These are phyloP conservation scores for Cladorhizidae sp. DNA, from an alignment of 37 sponge, comb jelly and placozoan species.

Conservation along the genomic window DNA sequence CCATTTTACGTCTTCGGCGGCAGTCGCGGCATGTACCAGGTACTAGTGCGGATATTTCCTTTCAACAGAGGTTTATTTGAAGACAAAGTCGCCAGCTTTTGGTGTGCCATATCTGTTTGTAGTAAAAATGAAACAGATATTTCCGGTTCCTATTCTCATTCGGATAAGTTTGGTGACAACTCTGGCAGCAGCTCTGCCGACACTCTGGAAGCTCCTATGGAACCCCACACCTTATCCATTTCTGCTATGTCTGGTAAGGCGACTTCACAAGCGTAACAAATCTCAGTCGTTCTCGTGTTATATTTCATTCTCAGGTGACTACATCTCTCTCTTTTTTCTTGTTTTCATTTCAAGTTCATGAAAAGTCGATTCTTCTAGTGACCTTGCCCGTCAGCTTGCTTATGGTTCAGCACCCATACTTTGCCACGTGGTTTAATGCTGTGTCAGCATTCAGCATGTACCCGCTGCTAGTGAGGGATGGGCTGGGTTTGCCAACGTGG, in stretches of 20 bases:
- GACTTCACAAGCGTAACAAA: neutral
- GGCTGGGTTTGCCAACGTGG: slow-evolving; percentile 63
- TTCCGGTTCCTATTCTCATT: slow-evolving; percentile 45
- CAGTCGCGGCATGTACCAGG: slow-evolving; percentile 36
- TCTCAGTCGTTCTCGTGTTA: neutral
- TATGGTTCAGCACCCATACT: slow-evolving; percentile 37
- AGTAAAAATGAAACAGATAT: slow-evolving; percentile 65
- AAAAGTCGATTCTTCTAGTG: slow-evolving; percentile 94
- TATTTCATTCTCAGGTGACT: slow-evolving; percentile 60
- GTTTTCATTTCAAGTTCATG: slow-evolving; percentile 98
- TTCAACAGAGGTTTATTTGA: slow-evolving; percentile 84
- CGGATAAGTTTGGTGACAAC: slow-evolving; percentile 59
- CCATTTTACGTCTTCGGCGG: slow-evolving; percentile 59
- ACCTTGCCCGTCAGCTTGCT: slow-evolving; percentile 60
- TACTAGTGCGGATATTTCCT: slow-evolving; percentile 86
- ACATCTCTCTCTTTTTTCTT: slow-evolving; percentile 94
- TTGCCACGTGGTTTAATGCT: slow-evolving; percentile 55
- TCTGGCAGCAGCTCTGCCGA: slow-evolving; percentile 64
- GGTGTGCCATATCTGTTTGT: slow-evolving; percentile 89
- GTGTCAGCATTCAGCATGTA: slow-evolving; percentile 76
- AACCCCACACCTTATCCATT: slow-evolving; percentile 76
- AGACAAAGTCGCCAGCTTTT: slow-evolving; percentile 97
- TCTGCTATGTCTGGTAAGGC: slow-evolving; percentile 70
- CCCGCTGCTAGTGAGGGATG: slow-evolving; percentile 78
- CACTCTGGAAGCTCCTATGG: slow-evolving; percentile 63